Base-by-base conservation (phyloP, 2,888 invertebrate species). In the Macaria notata region DNA sequence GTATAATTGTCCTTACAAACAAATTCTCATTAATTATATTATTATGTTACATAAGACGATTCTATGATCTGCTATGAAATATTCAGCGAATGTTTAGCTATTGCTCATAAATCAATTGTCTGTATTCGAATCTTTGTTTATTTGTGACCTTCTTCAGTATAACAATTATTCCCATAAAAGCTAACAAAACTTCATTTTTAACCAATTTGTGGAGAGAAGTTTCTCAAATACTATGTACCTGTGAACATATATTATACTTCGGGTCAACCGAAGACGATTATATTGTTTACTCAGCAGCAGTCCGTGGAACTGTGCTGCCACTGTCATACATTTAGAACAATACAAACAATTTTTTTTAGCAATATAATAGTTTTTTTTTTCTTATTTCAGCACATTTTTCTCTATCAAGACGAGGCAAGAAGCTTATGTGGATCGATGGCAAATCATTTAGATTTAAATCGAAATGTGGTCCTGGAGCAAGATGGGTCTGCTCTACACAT, bases 391-490 rank as follows among this genome's bases (percentile, higher is more conserved):
- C 49, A 36, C 7, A 9, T 3, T 57, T 36, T 38, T 45, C 19
- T n/a, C 45, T 5, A 7, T 53, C 57, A 3, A 43, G 9, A 43
- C 8, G 53, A 31, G 52, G 56, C 4, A 47, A 36, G 1, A 30
- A 31, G 9, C 46, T 59, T 43, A 31, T 65, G 0, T 47, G 47
- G 7, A 1, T 62, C 6, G 29, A 55, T 45, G 49, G 47, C 31
- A 43, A 9, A 5, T n/a, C 46, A 5, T 9, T n/a, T 33, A n/a
- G 31, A 7, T 31, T 46, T 29, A 19, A 31, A 5, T n/a, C 31
- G 9, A 31, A 46, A n/a, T 9, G 31, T 19, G 1, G 4, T 29
- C 6, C 38, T 36, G 29, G 4, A 38, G 29, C 47, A 19, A 19
- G 47, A 1, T 38, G 9, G 36, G 8, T 38, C 36, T 47, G 36